A percentile compares a stretch with the other conserved stretches of the same genome.
Conservation (phyloP, 2,888 invertebrate genomes). For the Esperia sulphurella region DNA sequence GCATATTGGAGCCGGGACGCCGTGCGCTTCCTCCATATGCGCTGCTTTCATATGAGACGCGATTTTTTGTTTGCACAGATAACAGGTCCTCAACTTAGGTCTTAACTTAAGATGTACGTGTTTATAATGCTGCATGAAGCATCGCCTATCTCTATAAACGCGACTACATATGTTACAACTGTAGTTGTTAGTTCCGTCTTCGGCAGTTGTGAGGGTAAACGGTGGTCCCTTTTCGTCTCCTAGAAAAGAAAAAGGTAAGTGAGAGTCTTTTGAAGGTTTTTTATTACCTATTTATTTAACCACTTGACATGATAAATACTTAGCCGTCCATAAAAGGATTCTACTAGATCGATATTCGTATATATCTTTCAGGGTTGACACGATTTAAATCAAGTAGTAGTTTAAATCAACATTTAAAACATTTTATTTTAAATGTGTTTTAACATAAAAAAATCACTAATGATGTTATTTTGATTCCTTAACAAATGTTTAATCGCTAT, state of each 20-base stretch:
- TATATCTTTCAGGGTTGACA: too few species aligned
- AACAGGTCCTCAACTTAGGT: conserved; percentile 1
- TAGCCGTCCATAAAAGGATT: too few species aligned
- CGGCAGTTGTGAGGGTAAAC: conserved; percentile 2
- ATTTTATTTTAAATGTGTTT: too few species aligned
- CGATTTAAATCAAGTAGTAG: too few species aligned
- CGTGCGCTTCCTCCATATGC: conserved; percentile 16
- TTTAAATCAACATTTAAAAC: too few species aligned
- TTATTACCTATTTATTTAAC: too few species aligned
- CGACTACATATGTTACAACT: conserved; percentile 6
- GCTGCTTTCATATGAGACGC: not conserved
- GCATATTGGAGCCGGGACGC: conserved; percentile 22
- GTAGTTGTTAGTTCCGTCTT: conserved; percentile 12
- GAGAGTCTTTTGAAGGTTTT: not conserved
- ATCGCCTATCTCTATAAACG: conserved; percentile 1
- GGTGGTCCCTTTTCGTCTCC: conserved; percentile 1
- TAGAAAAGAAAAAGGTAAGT: conserved; percentile 12
- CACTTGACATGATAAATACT: too few species aligned
- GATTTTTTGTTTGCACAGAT: conserved; percentile 3
- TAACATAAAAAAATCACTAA: too few species aligned
- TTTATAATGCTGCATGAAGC: conserved; percentile 4
- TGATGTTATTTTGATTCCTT: too few species aligned
- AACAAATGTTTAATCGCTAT: too few species aligned
- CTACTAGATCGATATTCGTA: too few species aligned
- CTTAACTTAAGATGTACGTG: conserved; percentile 7